Percentiles rank a stretch among this genome's conserved stretches.
Conservation (phyloP, 2,797 vertebrate genomes). For the Sebastes elongatus region DNA sequence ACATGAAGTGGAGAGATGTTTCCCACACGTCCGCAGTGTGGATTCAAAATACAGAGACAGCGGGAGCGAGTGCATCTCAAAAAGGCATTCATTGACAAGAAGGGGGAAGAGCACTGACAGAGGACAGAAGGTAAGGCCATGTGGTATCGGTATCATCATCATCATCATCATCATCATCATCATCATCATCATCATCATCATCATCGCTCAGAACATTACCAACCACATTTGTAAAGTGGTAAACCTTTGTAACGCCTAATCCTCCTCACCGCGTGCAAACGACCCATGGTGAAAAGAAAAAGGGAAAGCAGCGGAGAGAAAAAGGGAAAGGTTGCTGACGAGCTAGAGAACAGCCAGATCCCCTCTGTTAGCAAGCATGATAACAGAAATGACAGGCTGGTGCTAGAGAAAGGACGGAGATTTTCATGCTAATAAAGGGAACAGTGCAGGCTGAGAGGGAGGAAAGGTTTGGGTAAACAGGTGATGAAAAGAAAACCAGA, state of each 20-base stretch:
- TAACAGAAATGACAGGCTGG: not conserved
- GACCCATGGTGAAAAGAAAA: not conserved
- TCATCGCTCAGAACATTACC: constrained; percentile 19
- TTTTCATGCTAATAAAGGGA: constrained; percentile 37
- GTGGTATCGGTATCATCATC: constrained; percentile 70
- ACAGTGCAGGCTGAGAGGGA: not conserved
- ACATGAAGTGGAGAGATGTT: constrained; percentile 59
- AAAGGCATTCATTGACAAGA: constrained; percentile 58
- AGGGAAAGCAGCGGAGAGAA: not conserved
- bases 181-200: not conserved
- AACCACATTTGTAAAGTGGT: not conserved
- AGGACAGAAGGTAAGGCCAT: constrained; percentile 69
- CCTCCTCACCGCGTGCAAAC: constrained; percentile 2
- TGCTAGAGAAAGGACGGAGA: not conserved
- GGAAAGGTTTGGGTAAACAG: not conserved
- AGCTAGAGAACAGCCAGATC: not conserved
- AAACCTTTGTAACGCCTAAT: not conserved
- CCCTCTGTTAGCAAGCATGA: constrained; percentile 12
- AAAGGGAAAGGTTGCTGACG: not conserved
- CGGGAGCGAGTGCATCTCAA: constrained; percentile 64
- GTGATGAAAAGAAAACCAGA: not conserved
- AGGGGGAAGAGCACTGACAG: constrained; percentile 53
- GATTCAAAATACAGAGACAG: constrained; percentile 16
- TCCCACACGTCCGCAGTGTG: constrained; percentile 27
- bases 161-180: not conserved